A percentile compares a stretch with the other conserved stretches of the same genome.
Evolutionary conservation across 2,888 invertebrate genomes (phyloP).

Genomic region (Conistra vaccinii): DNA sequence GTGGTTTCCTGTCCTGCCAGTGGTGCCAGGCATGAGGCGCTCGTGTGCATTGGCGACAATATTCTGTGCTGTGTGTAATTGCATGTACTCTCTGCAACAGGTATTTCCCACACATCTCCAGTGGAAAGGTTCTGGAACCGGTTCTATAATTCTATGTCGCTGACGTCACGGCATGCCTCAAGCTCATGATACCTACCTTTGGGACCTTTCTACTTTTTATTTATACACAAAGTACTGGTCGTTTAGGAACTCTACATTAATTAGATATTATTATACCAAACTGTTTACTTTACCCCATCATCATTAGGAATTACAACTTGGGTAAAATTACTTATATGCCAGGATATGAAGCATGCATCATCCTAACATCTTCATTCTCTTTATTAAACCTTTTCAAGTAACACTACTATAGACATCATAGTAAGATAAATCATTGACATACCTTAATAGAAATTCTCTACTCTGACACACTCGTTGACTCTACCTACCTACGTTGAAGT

Average conservation of each 20-base stretch:
- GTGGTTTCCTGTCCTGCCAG: constrained; percentile 50
- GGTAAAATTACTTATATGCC: background rate
- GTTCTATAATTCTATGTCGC: constrained; percentile 74
- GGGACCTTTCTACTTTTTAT: constrained; percentile 68
- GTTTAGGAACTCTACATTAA: constrained; percentile 27
- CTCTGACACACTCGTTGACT: background rate
- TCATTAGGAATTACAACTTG: background rate
- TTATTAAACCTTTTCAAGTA: too few species aligned
- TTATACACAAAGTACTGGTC: constrained; percentile 34
- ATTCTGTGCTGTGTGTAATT: constrained; percentile 70
- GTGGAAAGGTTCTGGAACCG: constrained; percentile 79
- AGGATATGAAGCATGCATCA: constrained; percentile 2
- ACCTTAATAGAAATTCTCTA: background rate
- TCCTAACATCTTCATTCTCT: background rate
- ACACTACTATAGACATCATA: background rate
- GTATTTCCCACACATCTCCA: constrained; percentile 79
- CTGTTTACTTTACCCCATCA: background rate
- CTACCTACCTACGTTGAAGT: background rate
- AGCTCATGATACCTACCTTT: constrained; percentile 70
- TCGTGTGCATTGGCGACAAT: constrained; percentile 65
- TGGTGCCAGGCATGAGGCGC: constrained; percentile 27
- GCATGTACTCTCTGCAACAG: constrained; percentile 73
- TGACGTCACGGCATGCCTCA: constrained; percentile 76
- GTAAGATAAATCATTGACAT: background rate
- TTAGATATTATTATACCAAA: background rate